Evolutionary conservation across 2,113 vertebrate genomes (phyloP).

Genomic region (Pithys albifrons): DNA sequence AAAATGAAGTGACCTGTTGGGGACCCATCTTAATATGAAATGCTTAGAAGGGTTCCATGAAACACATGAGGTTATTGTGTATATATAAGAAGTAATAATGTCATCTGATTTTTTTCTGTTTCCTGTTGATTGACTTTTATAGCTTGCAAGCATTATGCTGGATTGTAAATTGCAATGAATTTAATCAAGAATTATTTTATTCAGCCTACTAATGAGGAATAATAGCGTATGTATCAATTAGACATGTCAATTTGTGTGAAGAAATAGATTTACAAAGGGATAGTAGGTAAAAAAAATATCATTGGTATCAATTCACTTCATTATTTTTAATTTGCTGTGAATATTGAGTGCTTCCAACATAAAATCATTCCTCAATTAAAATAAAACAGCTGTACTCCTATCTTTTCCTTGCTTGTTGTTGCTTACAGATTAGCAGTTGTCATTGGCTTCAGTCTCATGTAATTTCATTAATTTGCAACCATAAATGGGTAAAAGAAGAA

Average conservation of each 20-base stretch:
- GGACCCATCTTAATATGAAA: not conserved
- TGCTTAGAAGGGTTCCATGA: not conserved
- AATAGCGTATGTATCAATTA: constrained; percentile 85
- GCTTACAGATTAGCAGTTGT: constrained; percentile 81
- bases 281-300: constrained; percentile 78
- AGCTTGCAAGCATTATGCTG: constrained; percentile 82
- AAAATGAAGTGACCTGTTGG: not conserved
- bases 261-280: constrained; percentile 84
- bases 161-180: constrained; percentile 85
- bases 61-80: constrained; percentile 3
- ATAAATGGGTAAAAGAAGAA: constrained; percentile 78
- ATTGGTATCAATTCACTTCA: constrained; percentile 83
- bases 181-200: constrained; percentile 87
- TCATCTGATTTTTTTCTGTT: constrained; percentile 72
- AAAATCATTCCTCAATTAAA: constrained; percentile 83
- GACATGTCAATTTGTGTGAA: constrained; percentile 83
- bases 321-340: constrained; percentile 84
- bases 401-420: constrained; percentile 78
- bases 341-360: constrained; percentile 82
- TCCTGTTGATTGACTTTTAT: constrained; percentile 85
- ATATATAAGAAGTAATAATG: constrained; percentile 70
- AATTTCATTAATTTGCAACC: constrained; percentile 83
- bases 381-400: constrained; percentile 79
- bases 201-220: constrained; percentile 82
- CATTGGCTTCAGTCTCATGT: constrained; percentile 78